Evolutionary conservation across 2,113 vertebrate species (phyloP).

Genomic region (Campylomormyrus numenius): DNA sequence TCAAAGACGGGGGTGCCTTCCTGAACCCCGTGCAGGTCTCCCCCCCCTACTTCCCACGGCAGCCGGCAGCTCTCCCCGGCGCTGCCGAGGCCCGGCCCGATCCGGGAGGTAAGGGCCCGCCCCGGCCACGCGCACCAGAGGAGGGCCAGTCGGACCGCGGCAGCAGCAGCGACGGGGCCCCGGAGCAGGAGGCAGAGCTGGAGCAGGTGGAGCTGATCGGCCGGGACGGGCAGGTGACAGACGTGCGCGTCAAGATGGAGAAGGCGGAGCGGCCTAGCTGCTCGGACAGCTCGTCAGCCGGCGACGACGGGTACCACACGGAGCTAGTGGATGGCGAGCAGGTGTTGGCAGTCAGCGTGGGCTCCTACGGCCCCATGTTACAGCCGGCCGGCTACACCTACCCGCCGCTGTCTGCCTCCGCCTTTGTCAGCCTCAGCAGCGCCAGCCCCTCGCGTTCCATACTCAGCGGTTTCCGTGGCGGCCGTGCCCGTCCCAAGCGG

Average conservation of each 20-base stretch:
- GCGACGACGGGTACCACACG: slow-evolving; percentile 92
- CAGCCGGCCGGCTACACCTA: slow-evolving; percentile 78
- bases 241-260: slow-evolving; percentile 90
- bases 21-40: slow-evolving; percentile 93
- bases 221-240: slow-evolving; percentile 81
- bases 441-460: slow-evolving; percentile 88
- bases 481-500: slow-evolving; percentile 80
- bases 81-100: slow-evolving; percentile 68
- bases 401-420: slow-evolving; percentile 67
- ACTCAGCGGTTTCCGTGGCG: slow-evolving; percentile 83
- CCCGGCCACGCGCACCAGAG: slow-evolving; percentile 69
- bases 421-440: slow-evolving; percentile 76
- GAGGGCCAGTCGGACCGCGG: slow-evolving; percentile 92
- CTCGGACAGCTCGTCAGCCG: slow-evolving; percentile 90
- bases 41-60: slow-evolving; percentile 80
- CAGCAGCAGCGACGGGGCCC: slow-evolving; percentile 87
- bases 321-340: slow-evolving; percentile 96
- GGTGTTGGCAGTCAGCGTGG: slow-evolving; percentile 86
- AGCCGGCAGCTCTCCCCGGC: slow-evolving; percentile 62
- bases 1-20: slow-evolving; percentile 83
- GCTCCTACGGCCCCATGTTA: slow-evolving; percentile 83
- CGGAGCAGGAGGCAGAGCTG: slow-evolving; percentile 85
- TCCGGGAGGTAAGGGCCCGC: slow-evolving; percentile 57
- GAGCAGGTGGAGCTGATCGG: slow-evolving; percentile 83
- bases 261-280: slow-evolving; percentile 86